Evolutionary conservation across 2,888 invertebrate genomes (phyloP), one percentile per base, ranked within the genome.

Genomic region (Neoaliturus tenellus): DNA sequence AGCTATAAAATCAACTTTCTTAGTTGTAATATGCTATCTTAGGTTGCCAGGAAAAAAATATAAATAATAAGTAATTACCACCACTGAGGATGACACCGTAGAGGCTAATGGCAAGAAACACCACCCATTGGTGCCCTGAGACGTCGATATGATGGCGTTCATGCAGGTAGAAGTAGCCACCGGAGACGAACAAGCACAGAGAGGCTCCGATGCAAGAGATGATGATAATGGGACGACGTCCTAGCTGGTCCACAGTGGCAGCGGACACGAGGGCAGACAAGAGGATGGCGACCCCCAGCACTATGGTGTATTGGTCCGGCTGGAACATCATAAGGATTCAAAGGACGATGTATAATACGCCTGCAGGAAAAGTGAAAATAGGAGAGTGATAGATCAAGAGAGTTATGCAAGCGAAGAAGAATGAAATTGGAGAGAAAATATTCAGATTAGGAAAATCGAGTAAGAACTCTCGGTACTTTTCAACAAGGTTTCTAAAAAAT

Each of bases 81-180:
- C 55, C 33, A 33, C 55, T 48, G 55, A 78, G 78, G 3, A 78
- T 28, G n/a, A 94, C 89, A 0, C 94, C 94, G 2, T 93, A 89
- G 0, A 93, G 92, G 58, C 93, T 93, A n/a, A 93, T 89, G 4
- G 93, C 88, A 83, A 93, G 92, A 87, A 93, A 94, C n/a, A 92
- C 90, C 62, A 94, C 87, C 89, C 92, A 91, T 0, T 92, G 91
- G 0, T 90, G 89, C 0, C 89, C 87, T 0, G 92, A 86, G 2
- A 88, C 90, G n/a, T 90, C 86, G 6, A 81, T 33, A 12, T 39
- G 12, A 12, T 41, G n/a, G 2, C 39, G 31, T 8, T 71, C 71
- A 4, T 35, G 48, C 17, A 75, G 41, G 55, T 33, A 78, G 78
- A 78, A 78, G 55, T 51, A 78, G n/a, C 58, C 25, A 0, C 84